These are phyloP conservation scores for Brachyrhaphis roseni DNA, from an alignment of 2,797 vertebrate genomes.

Conservation along the genomic window DNA sequence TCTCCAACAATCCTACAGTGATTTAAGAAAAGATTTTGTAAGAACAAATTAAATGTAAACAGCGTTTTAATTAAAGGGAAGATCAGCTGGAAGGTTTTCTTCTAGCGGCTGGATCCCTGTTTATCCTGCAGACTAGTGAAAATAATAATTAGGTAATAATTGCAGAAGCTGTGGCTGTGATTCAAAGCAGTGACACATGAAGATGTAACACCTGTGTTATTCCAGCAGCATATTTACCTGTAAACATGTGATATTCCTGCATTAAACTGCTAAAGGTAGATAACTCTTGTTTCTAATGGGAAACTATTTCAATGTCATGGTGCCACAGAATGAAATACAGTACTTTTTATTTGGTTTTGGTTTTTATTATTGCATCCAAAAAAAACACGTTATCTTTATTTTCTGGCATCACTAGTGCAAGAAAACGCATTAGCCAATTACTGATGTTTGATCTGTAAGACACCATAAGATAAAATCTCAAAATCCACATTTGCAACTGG, in stretches of 20 bases:
- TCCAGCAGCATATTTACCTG: slow-evolving; percentile 7
- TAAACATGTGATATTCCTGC: background rate
- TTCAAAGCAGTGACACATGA: slow-evolving; percentile 20
- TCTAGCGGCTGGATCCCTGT: slow-evolving; percentile 13
- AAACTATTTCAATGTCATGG: background rate
- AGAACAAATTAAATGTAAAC: slow-evolving; percentile 34
- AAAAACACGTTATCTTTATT: background rate
- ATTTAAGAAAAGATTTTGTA: background rate
- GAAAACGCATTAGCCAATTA: background rate
- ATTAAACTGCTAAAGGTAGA: background rate
- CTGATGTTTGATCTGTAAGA: background rate
- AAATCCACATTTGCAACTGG: background rate
- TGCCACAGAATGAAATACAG: background rate
- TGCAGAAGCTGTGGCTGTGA: background rate
- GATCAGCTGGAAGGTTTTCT: slow-evolving; percentile 12
- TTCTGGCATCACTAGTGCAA: background rate
- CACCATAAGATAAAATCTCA: background rate
- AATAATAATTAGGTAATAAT: slow-evolving; percentile 47
- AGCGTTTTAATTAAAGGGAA: slow-evolving; percentile 24
- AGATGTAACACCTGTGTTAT: background rate
- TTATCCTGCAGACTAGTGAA: slow-evolving; percentile 1
- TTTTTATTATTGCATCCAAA: background rate
- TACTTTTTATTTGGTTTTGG: background rate
- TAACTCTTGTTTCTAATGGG: background rate
- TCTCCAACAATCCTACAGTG: background rate